These are phyloP conservation scores for Amblyopsis hoosieri DNA, from an alignment of 2,797 vertebrate species.

Conservation along the genomic window DNA sequence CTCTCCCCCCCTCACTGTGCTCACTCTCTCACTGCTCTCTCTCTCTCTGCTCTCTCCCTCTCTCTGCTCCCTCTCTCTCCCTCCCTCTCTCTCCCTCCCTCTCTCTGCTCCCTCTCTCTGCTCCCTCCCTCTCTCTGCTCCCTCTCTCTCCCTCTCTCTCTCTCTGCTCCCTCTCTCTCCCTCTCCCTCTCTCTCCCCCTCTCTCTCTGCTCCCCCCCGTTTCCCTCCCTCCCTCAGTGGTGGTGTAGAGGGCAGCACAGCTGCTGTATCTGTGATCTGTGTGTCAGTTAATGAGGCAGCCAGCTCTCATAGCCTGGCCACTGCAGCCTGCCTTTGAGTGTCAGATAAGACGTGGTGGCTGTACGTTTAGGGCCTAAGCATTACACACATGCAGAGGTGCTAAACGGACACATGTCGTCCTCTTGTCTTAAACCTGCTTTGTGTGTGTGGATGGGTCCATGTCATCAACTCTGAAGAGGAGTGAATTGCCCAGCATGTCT, in stretches of 20 bases:
- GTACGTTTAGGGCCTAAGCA: conserved; percentile 7
- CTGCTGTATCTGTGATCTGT: neutral
- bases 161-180: neutral
- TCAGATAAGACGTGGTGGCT: conserved; percentile 15
- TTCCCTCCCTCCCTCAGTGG: neutral
- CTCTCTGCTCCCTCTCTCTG: no score
- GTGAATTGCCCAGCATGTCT: no score
- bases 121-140: neutral
- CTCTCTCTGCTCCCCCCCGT: neutral
- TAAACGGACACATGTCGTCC: no score
- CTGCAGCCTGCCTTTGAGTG: conserved; percentile 14
- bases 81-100: neutral
- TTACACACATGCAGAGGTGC: neutral
- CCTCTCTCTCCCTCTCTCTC: neutral
- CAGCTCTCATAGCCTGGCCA: conserved; percentile 13
- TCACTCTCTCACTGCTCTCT: neutral
- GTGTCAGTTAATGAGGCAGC: conserved; percentile 11
- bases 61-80: neutral
- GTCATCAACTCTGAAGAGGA: no score
- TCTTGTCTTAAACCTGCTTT: no score
- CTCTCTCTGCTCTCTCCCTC: no score
- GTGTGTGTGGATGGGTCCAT: no score
- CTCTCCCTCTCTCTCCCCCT: neutral
- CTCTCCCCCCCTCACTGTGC: no score
- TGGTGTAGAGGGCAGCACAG: conserved; percentile 6